A percentile compares a stretch with the other conserved stretches of the same genome.
These are phyloP conservation scores for Saguinus imperator DNA, from an alignment of 2,113 vertebrate genomes.

Conservation along the genomic window DNA sequence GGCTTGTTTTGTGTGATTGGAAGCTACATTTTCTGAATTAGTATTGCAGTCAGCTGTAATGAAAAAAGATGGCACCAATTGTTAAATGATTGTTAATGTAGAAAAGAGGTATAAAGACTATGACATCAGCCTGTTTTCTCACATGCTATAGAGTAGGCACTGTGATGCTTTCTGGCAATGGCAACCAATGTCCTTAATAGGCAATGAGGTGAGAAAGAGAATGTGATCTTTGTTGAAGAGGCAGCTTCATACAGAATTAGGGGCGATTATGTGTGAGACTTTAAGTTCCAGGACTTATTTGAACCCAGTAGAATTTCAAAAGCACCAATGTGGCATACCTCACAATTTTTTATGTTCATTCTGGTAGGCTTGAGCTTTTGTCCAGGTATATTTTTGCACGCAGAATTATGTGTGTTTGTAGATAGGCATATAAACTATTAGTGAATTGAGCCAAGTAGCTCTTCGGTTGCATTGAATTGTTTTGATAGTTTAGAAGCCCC, in stretches of 20 bases:
- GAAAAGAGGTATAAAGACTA: slow-evolving; percentile 27
- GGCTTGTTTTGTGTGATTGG: slow-evolving; percentile 33
- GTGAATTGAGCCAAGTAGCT: not conserved
- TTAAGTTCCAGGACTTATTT: slow-evolving; percentile 28
- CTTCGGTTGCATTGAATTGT: slow-evolving; percentile 4
- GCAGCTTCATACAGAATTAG: slow-evolving; percentile 1
- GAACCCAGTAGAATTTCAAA: slow-evolving; percentile 35
- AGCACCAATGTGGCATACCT: not conserved
- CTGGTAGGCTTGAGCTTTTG: slow-evolving; percentile 13
- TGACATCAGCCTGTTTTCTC: not conserved
- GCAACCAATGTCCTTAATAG: slow-evolving; percentile 6
- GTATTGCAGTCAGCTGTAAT: not conserved
- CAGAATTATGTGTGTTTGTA: not conserved
- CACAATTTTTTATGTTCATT: not conserved
- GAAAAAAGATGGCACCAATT: not conserved
- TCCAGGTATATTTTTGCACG: not conserved
- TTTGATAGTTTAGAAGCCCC: slow-evolving; percentile 42
- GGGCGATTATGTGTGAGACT: not conserved
- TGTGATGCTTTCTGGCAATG: not conserved
- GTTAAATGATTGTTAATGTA: slow-evolving; percentile 23
- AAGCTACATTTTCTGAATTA: slow-evolving; percentile 52
- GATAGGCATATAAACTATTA: not conserved
- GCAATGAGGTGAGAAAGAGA: not conserved
- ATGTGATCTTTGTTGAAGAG: not conserved
- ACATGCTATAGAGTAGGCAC: not conserved